Conservation (phyloP, 37 sponge, comb jelly and placozoan species). For the Mnemiopsis leidyi region DNA sequence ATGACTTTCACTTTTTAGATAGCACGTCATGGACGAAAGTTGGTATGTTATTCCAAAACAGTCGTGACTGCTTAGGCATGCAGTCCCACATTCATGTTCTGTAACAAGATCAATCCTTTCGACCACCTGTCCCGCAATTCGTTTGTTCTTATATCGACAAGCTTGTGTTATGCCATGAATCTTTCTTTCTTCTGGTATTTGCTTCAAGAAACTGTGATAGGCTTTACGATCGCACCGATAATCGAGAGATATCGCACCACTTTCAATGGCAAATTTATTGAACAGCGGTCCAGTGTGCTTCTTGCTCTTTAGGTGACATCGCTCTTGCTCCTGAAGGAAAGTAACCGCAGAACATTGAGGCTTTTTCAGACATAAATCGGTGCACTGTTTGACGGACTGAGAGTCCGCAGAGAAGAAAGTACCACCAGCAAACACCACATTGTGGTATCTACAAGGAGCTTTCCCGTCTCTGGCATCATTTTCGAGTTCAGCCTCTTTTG, state of each 20-base stretch:
- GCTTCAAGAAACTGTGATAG: neutral
- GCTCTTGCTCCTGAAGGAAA: neutral
- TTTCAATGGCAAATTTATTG: neutral
- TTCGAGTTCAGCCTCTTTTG: neutral
- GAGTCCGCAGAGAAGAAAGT: neutral
- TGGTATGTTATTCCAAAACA: neutral
- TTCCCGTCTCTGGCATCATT: neutral
- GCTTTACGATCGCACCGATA: neutral
- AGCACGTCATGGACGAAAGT: neutral
- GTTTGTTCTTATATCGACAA: neutral
- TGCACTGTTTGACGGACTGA: neutral
- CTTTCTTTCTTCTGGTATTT: neutral
- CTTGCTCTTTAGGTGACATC: neutral
- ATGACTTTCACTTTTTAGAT: neutral
- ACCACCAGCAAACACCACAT: neutral
- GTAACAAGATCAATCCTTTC: neutral
- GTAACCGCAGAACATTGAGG: neutral
- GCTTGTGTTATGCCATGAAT: neutral
- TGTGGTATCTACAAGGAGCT: conserved; percentile 1
- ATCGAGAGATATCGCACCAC: neutral
- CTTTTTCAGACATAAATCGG: neutral
- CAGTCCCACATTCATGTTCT: neutral
- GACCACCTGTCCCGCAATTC: neutral
- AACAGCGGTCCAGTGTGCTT: neutral
- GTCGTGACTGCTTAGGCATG: neutral